Conservation (phyloP, 2,888 invertebrate species). For the Cheilosia scutellata region DNA sequence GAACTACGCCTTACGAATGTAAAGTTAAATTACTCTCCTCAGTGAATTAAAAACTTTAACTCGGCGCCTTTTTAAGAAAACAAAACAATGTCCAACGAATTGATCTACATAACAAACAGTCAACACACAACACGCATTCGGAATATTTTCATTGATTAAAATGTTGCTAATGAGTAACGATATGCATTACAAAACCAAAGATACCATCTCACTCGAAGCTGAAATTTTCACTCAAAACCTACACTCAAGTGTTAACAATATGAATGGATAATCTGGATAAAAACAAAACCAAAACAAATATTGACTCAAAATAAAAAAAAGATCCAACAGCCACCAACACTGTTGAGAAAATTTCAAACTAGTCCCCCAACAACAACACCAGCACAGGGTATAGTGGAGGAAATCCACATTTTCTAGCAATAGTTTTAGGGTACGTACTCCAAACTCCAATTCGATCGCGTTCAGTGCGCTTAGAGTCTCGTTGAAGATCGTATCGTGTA, state of each 20-base stretch:
- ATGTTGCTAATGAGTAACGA: constrained; percentile 53
- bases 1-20: constrained; percentile 45
- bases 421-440: constrained; percentile 62
- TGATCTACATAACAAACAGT: constrained; percentile 57
- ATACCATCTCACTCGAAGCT: constrained; percentile 30
- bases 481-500: constrained; percentile 68
- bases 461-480: constrained; percentile 74
- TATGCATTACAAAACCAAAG: constrained; percentile 39
- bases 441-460: constrained; percentile 69
- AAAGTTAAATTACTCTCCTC: constrained; percentile 20
- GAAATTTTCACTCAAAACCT: constrained; percentile 16
- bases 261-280: constrained; percentile 18
- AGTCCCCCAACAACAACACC: constrained; percentile 32
- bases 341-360: constrained; percentile 30
- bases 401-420: constrained; percentile 18
- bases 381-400: constrained; percentile 12
- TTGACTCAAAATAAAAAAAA: constrained; percentile 31
- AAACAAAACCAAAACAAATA: constrained; percentile 1
- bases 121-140: constrained; percentile 35
- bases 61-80: constrained; percentile 13
- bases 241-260: constrained; percentile 35
- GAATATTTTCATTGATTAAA: constrained; percentile 74
- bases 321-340: constrained; percentile 9
- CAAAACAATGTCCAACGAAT: neutral
- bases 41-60: constrained; percentile 4